Base-by-base conservation (phyloP, 2,797 vertebrate genomes). In the Tinamus major region DNA sequence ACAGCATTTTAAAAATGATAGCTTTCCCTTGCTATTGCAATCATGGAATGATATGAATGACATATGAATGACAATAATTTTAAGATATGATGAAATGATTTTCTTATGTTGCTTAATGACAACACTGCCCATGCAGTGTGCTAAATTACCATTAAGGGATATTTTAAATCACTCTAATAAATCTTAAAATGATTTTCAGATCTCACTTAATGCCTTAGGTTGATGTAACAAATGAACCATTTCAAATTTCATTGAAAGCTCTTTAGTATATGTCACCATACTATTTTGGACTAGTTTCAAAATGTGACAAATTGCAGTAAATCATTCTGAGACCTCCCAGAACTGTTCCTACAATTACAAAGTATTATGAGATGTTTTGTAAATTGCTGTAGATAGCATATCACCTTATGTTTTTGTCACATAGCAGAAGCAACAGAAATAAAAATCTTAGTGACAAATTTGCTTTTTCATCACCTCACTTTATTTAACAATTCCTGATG, bases 191-290 rank as follows among this genome's bases (percentile, higher is more conserved):
- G 61, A 94, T 97, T 97, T 98, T 97, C 91, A 97, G 96, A 94
- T 97, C 97, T 96, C 95, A 94, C 69, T 97, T 97, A 96, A 96
- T 97, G 92, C 64, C 44, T 97, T 96, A 80, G 96, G 92, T 96
- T 97, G 95, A 97, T 93, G 97, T 97, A 97, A 97, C 81, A 97
- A 97, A 98, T 96, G 94, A 97, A 97, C 72, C 92, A 96, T 97
- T 97, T 96, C 87, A 90, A 87, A 96, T 97, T 97, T 95, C 94
- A 93, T 62, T 95, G 95, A 97, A 97, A 97, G 80, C 90, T 97
- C 92, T 97, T 97, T 95, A 97, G 96, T 96, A 94, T 72, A 92
- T 96, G 97, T 96, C 96, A 98, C 89, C 75, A 95, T 78, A 91
- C 70, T 94, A 71, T 96, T 97, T 95, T 96, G 96, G 92, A 98